Percentiles rank a stretch among this genome's conserved stretches.
Conservation (phyloP, 2,888 invertebrate species). For the Drosophila paranaensis region DNA sequence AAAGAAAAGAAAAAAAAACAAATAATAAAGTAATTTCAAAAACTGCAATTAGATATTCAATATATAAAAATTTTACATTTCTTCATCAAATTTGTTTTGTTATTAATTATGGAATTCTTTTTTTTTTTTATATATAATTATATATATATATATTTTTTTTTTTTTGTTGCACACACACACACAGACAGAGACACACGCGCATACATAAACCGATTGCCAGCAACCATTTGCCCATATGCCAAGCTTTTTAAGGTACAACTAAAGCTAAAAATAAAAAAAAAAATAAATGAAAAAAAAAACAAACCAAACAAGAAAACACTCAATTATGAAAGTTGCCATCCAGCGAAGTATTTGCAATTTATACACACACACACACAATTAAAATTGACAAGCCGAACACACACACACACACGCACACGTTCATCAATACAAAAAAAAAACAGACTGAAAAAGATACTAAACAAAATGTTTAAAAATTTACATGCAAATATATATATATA, state of each 20-base stretch:
- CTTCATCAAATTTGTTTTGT: constrained; percentile 17
- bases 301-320: constrained; percentile 23
- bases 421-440: constrained; percentile 46
- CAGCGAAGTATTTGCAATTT: constrained; percentile 76
- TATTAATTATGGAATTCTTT: constrained; percentile 20
- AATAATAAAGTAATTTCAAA: constrained; percentile 21
- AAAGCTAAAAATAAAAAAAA: neutral
- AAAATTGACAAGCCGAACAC: constrained; percentile 11
- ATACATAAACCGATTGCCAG: constrained; percentile 13
- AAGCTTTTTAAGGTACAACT: constrained; percentile 32
- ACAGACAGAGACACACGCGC: constrained; percentile 16
- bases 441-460: constrained; percentile 57
- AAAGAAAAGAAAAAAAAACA: constrained; percentile 24
- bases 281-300: constrained; percentile 17
- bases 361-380: constrained; percentile 24
- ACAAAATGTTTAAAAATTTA: constrained; percentile 52
- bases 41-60: constrained; percentile 68
- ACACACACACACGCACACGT: constrained; percentile 21
- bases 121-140: constrained; percentile 43
- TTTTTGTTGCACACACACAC: constrained; percentile 51
- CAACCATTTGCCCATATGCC: constrained; percentile 31
- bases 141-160: no score
- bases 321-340: constrained; percentile 77
- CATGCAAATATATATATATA: constrained; percentile 32
- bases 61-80: constrained; percentile 53